Conservation (phyloP, 2,888 invertebrate species). For the Drosophila cracens region DNA sequence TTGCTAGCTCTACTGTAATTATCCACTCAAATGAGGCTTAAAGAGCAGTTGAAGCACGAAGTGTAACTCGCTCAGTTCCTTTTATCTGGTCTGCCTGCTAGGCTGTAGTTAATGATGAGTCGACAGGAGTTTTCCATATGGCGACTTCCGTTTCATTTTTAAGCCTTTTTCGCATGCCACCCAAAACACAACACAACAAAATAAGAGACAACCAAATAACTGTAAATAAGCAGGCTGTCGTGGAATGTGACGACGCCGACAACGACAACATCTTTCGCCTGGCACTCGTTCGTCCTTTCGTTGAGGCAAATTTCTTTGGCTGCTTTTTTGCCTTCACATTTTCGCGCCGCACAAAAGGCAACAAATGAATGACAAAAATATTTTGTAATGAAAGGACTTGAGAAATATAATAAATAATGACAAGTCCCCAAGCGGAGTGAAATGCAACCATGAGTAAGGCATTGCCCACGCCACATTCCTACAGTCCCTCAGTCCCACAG, state of each 20-base stretch:
- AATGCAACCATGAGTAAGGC: constrained; percentile 46
- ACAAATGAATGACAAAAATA: constrained; percentile 75
- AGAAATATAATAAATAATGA: constrained; percentile 78
- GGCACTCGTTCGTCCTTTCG: constrained; percentile 6
- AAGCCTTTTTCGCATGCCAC: constrained; percentile 43
- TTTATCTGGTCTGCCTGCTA: constrained; percentile 2
- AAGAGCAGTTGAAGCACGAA: constrained; percentile 46
- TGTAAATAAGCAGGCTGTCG: constrained; percentile 69
- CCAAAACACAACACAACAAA: background rate
- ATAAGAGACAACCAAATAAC: constrained; percentile 65
- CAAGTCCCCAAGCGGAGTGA: constrained; percentile 60
- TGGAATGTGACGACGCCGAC: constrained; percentile 61
- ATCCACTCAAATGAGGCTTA: constrained; percentile 71
- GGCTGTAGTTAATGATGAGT: constrained; percentile 43
- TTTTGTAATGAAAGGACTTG: constrained; percentile 78
- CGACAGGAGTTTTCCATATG: constrained; percentile 48
- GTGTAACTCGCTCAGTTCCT: constrained; percentile 18
- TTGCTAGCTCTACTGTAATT: constrained; percentile 52
- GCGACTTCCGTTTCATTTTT: constrained; percentile 44
- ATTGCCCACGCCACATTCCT: constrained; percentile 1
- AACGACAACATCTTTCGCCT: background rate
- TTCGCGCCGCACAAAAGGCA: constrained; percentile 48
- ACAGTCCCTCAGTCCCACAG: background rate
- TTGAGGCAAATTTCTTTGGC: constrained; percentile 39
- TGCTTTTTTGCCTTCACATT: constrained; percentile 10